Evolutionary conservation across 2,797 vertebrate species (phyloP), one percentile per base, ranked within the genome.

Genomic region (Lerista edwardsae): DNA sequence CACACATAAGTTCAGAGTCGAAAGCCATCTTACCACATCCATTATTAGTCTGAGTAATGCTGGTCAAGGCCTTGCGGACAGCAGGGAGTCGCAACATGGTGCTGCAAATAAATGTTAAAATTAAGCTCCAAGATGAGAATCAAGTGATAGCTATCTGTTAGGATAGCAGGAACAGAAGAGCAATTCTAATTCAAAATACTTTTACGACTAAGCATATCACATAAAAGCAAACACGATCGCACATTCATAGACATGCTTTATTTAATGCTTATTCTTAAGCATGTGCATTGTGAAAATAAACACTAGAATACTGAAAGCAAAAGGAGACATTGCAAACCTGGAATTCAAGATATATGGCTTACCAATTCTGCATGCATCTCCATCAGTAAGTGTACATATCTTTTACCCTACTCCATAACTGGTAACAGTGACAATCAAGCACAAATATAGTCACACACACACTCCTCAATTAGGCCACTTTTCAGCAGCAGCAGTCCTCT

Each of bases 71-170:
- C 88, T 95, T 95, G 86, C 92, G 96, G 80, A 96, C 91, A 51
- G 84, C 94, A 75, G 96, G 94, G 27, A 97, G 91, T 89, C 97
- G 97, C 89, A 98, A 79, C 98, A 98, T 98, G 88, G 87, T 95
- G 92, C 94, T 97, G 14, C 29, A 76, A 85, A 92, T 7, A 93
- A 83, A 39, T 85, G 15, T 74, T 44, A 55, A 67, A 31, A 47
- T 59, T 39, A 75, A 76, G 21, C 2, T 29, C 39, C 29, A 75
- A 73, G 69, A 55, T 29, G 15, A 75, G 29, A 19, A 29, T 84
- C 67, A 72, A 75, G 15, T 64, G 57, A 73, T 19, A 79, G 31
- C 31, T 84, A 51, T 72, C 25, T 64, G 11, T 69, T 27, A 68
- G 23, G 21, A 79, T 44, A 27, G 21, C n/a, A 65, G 78, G 55